Base-by-base conservation (phyloP, 2,888 invertebrate species). In the Lithophane semibrunnea region DNA sequence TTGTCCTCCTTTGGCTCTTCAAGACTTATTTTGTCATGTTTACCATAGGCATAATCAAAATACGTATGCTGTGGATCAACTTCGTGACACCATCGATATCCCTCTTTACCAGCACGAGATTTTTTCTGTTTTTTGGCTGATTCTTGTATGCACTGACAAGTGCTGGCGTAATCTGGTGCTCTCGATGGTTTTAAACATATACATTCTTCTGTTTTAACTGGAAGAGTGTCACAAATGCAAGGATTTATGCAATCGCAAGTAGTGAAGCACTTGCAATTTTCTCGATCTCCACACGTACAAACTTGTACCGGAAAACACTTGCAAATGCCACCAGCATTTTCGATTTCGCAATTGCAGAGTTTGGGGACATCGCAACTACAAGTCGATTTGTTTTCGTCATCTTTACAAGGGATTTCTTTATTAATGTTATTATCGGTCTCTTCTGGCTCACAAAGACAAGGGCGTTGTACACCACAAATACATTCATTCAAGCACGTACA, bases 81-180 rank as follows among this genome's bases (percentile, higher is more conserved):
- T 64, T 94, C 94, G 65, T 93, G 93, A 81, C 96, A 96, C 96
- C 96, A 96, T 66, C 95, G 91, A 85, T 94, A 95, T 2, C 94
- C 95, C 56, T 96, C 91, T 90, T 94, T 95, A 12, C 95, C 94
- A 58, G 94, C 94, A 76, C 93, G 91, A 24, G 92, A 89, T 89
- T 83, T 93, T 89, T 94, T 95, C 29, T 95, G 76, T 84, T 93
- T 95, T 67, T 88, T 91, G 0, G 82, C 79, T 60, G 88, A 75
- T 29, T 90, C 88, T 61, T 89, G 77, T 75, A 91, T 89, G 73
- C 87, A 88, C 56, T 86, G 81, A 79, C 95, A 94, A 16, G 91
- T 92, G 77, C 94, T 93, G 37, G 91, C 79, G 8, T 88, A 76
- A n/a, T 88, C 86, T 52, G 86, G 80, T 7, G 84, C 81, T 29